phyloP scores from a whole-genome alignment of 2,797 vertebrate genomes.

The Pangasius larnaudii region DNA sequence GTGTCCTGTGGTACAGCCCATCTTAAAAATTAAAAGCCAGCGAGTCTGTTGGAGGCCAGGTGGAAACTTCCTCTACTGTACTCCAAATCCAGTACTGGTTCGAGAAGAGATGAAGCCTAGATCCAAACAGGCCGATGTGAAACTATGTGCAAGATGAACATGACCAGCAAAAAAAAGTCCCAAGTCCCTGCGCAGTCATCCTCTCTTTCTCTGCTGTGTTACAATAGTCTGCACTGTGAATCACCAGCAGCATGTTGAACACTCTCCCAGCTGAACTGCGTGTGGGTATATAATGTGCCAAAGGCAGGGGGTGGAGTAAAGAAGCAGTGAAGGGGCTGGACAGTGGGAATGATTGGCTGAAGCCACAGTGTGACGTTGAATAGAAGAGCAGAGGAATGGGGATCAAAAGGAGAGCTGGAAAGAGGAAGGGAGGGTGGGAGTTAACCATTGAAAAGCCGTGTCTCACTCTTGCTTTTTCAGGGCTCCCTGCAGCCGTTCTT shows the following conservation, averaged over 20 bases:
- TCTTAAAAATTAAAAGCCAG: conserved; percentile 64
- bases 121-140: not conserved
- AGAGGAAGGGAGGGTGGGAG: conserved; percentile 67
- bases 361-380: conserved; percentile 68
- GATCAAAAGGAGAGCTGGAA: conserved; percentile 66
- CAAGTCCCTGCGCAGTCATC: conserved; percentile 69
- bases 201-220: conserved; percentile 64
- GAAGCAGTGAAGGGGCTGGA: conserved; percentile 61
- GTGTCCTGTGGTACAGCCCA: conserved; percentile 85
- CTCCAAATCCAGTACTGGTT: conserved; percentile 9
- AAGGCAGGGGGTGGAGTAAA: conserved; percentile 66
- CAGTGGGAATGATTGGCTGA: conserved; percentile 66
- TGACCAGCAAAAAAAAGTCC: conserved; percentile 35
- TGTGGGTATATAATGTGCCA: conserved; percentile 70
- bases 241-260: conserved; percentile 75
- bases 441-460: conserved; percentile 67
- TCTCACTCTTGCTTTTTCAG: conserved; percentile 39
- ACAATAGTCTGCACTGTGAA: conserved; percentile 64
- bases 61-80: conserved; percentile 3
- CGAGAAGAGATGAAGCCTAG: not conserved
- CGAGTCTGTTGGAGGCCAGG: conserved; percentile 39
- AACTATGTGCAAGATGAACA: conserved; percentile 19
- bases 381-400: conserved; percentile 64
- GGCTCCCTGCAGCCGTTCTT: not conserved
- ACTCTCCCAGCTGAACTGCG: conserved; percentile 66